phyloP scores from a whole-genome alignment of 2,888 invertebrate genomes.

The Cerceris rybyensis region DNA sequence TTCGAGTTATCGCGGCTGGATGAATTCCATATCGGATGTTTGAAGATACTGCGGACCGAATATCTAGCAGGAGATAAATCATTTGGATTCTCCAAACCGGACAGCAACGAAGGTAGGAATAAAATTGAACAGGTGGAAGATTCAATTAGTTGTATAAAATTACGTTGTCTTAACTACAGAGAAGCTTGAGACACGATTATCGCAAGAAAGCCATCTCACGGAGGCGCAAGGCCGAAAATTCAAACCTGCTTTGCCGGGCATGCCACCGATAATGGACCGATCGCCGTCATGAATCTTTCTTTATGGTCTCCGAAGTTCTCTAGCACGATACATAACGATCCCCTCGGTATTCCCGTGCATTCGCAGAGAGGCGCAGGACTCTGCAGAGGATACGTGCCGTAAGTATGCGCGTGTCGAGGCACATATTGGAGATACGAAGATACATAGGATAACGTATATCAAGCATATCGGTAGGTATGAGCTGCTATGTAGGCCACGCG shows the following conservation, averaged over 20 bases:
- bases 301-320: conserved; percentile 71
- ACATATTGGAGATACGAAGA: conserved; percentile 51
- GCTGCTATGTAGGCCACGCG: conserved; percentile 58
- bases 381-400: conserved; percentile 1
- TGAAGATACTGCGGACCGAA: conserved; percentile 4
- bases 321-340: conserved; percentile 60
- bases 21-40: conserved; percentile 49
- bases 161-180: conserved; percentile 10
- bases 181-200: conserved; percentile 15
- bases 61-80: not conserved
- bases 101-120: not conserved
- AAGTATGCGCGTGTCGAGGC: conserved; percentile 19
- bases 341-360: conserved; percentile 23
- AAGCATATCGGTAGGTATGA: conserved; percentile 49
- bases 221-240: conserved; percentile 47
- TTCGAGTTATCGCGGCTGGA: conserved; percentile 40
- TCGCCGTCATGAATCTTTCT: conserved; percentile 75
- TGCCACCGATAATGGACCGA: conserved; percentile 71
- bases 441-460: conserved; percentile 59
- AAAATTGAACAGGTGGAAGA: no score
- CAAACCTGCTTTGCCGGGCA: conserved; percentile 38
- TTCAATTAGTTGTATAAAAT: no score
- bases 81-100: not conserved
- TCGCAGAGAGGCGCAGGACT: conserved; percentile 28
- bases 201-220: conserved; percentile 32